Conservation (phyloP, 1,140 invertebrate species). For the Lucilia cuprina region DNA sequence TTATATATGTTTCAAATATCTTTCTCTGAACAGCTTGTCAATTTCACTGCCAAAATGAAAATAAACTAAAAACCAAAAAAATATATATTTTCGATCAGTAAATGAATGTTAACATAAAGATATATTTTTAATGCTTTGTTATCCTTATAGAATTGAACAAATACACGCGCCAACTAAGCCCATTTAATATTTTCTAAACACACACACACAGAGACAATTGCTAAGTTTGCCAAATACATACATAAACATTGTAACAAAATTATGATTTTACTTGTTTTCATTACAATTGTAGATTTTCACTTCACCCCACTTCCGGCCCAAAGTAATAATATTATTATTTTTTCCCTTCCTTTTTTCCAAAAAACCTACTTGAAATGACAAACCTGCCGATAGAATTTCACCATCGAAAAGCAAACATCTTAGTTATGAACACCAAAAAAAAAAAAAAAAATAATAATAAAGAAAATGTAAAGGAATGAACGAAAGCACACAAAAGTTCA, state of each 20-base stretch:
- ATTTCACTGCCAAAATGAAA: not conserved
- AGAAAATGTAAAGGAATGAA: not conserved
- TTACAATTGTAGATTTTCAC: constrained; percentile 21
- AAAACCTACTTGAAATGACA: not conserved
- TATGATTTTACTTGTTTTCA: constrained; percentile 25
- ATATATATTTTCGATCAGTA: too few relatives aligned
- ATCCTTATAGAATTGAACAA: not conserved
- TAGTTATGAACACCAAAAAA: not conserved
- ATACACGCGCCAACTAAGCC: not conserved
- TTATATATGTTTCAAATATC: not conserved
- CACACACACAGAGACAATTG: not conserved
- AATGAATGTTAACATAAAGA: not conserved
- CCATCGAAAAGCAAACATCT: not conserved
- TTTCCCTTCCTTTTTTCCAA: too few relatives aligned
- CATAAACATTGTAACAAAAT: not conserved
- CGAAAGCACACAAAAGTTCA: not conserved
- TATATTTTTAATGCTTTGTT: not conserved
- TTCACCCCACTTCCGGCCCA: not conserved
- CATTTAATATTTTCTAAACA: not conserved
- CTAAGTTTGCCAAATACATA: not conserved
- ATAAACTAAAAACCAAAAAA: too few relatives aligned
- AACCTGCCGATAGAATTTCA: not conserved
- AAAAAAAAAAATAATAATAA: too few relatives aligned
- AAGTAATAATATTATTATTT: not conserved
- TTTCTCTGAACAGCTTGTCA: not conserved